Base-by-base conservation (phyloP, 2,888 invertebrate genomes). In the Phanerotoma sp. region DNA sequence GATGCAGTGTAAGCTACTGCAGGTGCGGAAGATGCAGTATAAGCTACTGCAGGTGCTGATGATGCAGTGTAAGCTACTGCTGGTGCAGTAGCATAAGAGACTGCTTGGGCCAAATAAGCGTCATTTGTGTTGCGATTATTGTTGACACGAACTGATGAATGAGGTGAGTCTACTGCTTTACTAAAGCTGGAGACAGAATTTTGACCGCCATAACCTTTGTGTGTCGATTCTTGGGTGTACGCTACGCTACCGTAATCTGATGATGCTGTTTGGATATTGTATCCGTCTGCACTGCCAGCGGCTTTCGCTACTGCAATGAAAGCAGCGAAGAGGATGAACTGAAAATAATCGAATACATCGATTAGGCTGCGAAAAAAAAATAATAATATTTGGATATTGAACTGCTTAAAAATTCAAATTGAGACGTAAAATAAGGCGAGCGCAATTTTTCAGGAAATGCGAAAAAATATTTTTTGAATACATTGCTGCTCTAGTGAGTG, bases 171-270 rank as follows among this genome's bases (percentile, higher is more conserved):
- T 22, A 71, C 71, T 21, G 65, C 55, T 41, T 69, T 69, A 48
- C 61, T 64, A 60, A 66, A 72, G 20, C 64, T 58, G 3, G 72
- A 67, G n/a, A 69, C 41, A 5, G 69, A 70, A 55, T 72, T 72
- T 50, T 71, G 69, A 4, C 72, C 71, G 5, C 62, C 72, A 49
- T 64, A 69, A 7, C 72, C 71, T 56, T 72, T 72, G 49, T 72
- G 70, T 11, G 72, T 72, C 4, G 68, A 70, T 22, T 72, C 72
- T 21, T 71, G 70, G 48, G 63, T 68, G 59, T 62, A 69, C 21
- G 67, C 69, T 11, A 72, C 56, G 60, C 67, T 68, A 22, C 53
- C 62, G 44, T 63, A 66, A 33, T 71, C 71, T 1, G 61, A 67
- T 4, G 70, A 62, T 1, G 67, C 55, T 1, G 70, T 65, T 2